A percentile compares a stretch with the other conserved stretches of the same genome.
Evolutionary conservation across 2,113 vertebrate genomes (phyloP).

Genomic region (Hepsetus odoe): DNA sequence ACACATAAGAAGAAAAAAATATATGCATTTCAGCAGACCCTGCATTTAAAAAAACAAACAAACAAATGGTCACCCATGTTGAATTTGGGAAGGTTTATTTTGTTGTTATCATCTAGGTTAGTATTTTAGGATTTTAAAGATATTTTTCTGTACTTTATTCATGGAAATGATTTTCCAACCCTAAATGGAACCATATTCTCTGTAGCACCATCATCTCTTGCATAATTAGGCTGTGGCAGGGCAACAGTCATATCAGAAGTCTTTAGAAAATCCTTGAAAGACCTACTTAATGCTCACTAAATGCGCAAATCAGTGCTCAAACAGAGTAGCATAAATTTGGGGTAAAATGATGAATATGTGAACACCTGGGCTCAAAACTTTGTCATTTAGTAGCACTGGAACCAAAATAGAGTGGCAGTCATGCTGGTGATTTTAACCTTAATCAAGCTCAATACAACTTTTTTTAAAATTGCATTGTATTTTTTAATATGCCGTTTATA

Average conservation of each 20-base stretch:
- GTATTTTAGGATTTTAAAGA: neutral
- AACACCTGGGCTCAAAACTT: conserved; percentile 1
- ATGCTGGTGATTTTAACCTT: conserved; percentile 3
- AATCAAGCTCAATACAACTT: neutral
- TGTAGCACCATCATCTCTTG: conserved; percentile 42
- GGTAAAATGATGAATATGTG: conserved; percentile 1
- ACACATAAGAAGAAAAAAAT: neutral
- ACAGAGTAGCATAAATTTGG: conserved; percentile 10
- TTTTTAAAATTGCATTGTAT: conserved; percentile 39
- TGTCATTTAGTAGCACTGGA: conserved; percentile 42
- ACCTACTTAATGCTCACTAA: conserved; percentile 25
- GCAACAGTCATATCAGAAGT: neutral
- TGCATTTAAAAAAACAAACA: conserved; percentile 2
- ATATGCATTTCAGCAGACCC: conserved; percentile 29
- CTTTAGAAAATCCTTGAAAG: conserved; percentile 19
- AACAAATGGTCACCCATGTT: neutral
- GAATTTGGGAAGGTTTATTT: conserved; percentile 10
- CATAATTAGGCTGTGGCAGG: conserved; percentile 2
- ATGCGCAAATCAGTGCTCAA: conserved; percentile 7
- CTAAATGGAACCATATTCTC: conserved; percentile 17
- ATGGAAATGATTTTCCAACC: conserved; percentile 6
- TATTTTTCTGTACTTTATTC: neutral
- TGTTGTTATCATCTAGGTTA: neutral
- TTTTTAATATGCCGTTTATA: conserved; percentile 44
- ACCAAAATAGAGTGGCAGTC: conserved; percentile 11